Base-by-base conservation (phyloP, 2,113 vertebrate genomes). In the Anolis carolinensis region DNA sequence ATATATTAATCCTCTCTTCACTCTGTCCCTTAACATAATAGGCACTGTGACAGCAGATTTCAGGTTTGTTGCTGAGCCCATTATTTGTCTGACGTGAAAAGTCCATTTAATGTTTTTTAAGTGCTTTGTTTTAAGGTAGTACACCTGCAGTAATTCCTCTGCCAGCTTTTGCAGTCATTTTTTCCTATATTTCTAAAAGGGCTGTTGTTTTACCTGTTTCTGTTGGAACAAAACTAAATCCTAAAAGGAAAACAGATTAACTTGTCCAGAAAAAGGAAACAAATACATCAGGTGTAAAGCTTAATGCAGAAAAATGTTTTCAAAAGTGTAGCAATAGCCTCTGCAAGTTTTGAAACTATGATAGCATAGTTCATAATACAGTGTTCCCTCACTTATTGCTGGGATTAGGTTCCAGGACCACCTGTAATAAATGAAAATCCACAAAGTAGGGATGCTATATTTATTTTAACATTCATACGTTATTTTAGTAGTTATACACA, bases 101-200 rank as follows among this genome's bases (percentile, higher is more conserved):
- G 30, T 20, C 23, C 21, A 82, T 18, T 52, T 21, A 52, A 52
- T 27, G 21, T 68, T 82, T 82, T 34, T n/a, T 72, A 79, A 82
- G 55, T 50, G n/a, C 23, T 82, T 55, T 72, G 67, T 82, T 82
- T 52, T 71, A 55, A 55, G 48, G 67, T 72, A 27, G 48, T 3
- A 55, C 81, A 82, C 67, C 81, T 82, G 67, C 67, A 82, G 44
- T 2, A 8, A 25, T 55, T 71, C 10, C n/a, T 48, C 27, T 72
- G 67, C 81, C 81, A 72, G n/a, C 20, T 82, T 72, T 82, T 34
- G 48, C 34, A 34, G 10, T 82, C 48, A 55, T 21, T 25, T 82
- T 82, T 72, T 70, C 81, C 81, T 72, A 72, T 82, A 72, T 55
- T 82, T 82, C 50, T 55, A 82, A 81, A 82, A 59, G 55, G 71